These are phyloP conservation scores for Bicyclus anynana DNA, from an alignment of 1,140 invertebrate species.

Conservation along the genomic window DNA sequence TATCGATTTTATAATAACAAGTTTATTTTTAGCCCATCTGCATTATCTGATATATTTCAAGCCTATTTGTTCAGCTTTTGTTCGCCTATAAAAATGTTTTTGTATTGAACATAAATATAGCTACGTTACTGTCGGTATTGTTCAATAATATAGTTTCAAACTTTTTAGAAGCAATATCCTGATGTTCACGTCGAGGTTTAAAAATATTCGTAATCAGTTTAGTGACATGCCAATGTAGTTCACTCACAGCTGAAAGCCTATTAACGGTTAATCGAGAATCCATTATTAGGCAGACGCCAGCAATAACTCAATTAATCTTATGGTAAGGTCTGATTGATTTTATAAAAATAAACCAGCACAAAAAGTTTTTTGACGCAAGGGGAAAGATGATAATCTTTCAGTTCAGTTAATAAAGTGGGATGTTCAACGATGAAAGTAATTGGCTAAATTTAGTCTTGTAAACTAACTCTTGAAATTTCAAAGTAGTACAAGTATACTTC, in stretches of 20 bases:
- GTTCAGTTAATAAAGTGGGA: neutral
- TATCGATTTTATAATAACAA: neutral
- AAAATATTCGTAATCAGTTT: neutral
- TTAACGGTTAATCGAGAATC: neutral
- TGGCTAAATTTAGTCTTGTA: neutral
- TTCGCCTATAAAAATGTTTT: no score
- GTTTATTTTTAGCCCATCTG: neutral
- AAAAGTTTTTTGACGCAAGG: no score
- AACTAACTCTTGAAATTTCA: neutral
- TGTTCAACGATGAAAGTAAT: neutral
- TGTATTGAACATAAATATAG: no score
- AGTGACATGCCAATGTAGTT: neutral
- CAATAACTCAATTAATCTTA: neutral
- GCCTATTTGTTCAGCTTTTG: neutral
- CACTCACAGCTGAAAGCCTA: slow-evolving; percentile 5
- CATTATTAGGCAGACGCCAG: neutral
- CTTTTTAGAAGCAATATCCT: no score
- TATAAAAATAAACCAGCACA: neutral
- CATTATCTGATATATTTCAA: neutral
- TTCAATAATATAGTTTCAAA: no score
- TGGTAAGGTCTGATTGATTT: no score
- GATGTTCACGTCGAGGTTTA: no score
- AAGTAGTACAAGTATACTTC: neutral
- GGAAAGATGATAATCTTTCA: no score
- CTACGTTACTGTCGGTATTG: no score